Conservation (phyloP, 2,113 vertebrate species). For the Chitala chitala region DNA sequence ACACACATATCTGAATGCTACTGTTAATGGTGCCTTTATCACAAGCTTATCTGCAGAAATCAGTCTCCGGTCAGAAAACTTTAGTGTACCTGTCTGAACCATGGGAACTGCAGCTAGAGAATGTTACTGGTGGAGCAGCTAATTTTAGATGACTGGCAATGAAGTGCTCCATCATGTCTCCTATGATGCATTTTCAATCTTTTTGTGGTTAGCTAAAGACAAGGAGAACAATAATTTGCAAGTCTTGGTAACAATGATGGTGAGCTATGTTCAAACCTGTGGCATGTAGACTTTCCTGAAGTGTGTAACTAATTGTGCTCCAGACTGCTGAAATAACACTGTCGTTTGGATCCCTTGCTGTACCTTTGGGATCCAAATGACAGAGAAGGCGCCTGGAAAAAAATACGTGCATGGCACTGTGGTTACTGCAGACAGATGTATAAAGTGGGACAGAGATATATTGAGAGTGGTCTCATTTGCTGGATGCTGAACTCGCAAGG, state of each 20-base stretch:
- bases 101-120: constrained; percentile 29
- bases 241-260: constrained; percentile 26
- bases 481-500: too few species aligned
- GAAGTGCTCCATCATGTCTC: constrained; percentile 50
- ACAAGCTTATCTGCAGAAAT: neutral
- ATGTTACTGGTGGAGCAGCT: constrained; percentile 31
- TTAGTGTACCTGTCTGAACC: constrained; percentile 49
- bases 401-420: neutral
- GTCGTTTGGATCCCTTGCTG: neutral
- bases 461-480: neutral
- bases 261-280: constrained; percentile 18
- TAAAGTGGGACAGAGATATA: neutral
- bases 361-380: neutral
- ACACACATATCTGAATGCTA: too few species aligned
- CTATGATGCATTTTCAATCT: constrained; percentile 33
- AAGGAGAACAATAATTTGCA: constrained; percentile 33
- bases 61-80: neutral
- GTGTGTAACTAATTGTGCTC: neutral
- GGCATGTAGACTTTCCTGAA: constrained; percentile 13
- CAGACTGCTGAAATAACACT: neutral
- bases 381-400: neutral
- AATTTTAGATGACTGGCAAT: constrained; percentile 50
- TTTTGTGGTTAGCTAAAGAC: constrained; percentile 29
- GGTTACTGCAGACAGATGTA: neutral
- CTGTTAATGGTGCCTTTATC: neutral